These are phyloP conservation scores for Sigmodon hispidus DNA, from an alignment of 2,113 vertebrate genomes.

Conservation along the genomic window DNA sequence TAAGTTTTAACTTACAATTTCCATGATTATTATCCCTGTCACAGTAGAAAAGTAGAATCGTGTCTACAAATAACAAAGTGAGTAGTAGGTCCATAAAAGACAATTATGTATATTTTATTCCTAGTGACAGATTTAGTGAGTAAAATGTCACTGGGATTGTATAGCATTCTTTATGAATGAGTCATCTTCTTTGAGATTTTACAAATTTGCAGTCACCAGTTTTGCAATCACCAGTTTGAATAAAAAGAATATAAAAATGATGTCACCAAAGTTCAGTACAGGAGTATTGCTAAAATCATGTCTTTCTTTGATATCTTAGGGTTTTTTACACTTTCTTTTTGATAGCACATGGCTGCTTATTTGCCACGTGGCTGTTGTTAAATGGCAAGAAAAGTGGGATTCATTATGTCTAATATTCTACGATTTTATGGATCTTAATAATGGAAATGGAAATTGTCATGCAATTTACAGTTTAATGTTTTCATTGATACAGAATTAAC, in stretches of 20 bases:
- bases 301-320: neutral
- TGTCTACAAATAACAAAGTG: neutral
- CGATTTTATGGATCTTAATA: slow-evolving; percentile 35
- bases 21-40: neutral
- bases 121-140: neutral
- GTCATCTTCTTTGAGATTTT: neutral
- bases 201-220: neutral
- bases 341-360: neutral
- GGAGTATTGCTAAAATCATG: neutral
- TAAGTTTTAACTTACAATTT: neutral
- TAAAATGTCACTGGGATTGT: neutral
- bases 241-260: slow-evolving; percentile 12
- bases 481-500: neutral
- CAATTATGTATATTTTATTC: neutral
- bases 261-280: neutral
- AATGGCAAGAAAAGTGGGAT: neutral
- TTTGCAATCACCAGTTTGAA: neutral
- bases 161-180: neutral
- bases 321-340: neutral
- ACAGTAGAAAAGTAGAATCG: neutral
- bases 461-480: neutral
- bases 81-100: neutral
- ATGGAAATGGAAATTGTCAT: neutral
- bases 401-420: neutral
- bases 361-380: neutral